phyloP scores from a whole-genome alignment of 2,113 vertebrate species.

The Podarcis muralis region DNA sequence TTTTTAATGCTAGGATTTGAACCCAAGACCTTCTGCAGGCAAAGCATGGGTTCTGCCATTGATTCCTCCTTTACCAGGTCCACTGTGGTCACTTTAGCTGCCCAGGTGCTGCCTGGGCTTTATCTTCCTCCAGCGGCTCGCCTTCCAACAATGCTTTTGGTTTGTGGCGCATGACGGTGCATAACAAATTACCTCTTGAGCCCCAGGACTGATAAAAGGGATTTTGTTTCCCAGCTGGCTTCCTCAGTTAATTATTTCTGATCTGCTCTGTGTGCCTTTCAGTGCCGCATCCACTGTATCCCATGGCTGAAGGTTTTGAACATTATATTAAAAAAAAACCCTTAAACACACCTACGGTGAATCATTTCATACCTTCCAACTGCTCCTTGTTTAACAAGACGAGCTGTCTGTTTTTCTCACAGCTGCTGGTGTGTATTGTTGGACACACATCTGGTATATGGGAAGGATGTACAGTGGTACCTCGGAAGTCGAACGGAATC shows the following conservation, averaged over 20 bases:
- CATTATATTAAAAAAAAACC: slow-evolving; percentile 44
- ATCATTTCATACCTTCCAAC: neutral
- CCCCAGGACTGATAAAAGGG: slow-evolving; percentile 30
- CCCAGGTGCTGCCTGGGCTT: neutral
- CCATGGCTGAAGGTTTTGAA: slow-evolving; percentile 17
- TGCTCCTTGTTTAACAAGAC: neutral
- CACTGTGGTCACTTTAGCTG: neutral
- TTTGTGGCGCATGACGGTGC: neutral
- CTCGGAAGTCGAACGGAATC: too few species aligned
- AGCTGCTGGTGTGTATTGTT: neutral
- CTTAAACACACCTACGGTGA: slow-evolving; percentile 55
- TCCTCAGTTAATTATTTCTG: slow-evolving; percentile 71
- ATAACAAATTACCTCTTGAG: slow-evolving; percentile 23
- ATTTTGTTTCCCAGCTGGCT: slow-evolving; percentile 63
- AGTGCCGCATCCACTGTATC: slow-evolving; percentile 54
- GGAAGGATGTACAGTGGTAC: neutral
- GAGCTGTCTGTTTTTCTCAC: neutral
- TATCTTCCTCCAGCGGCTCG: neutral
- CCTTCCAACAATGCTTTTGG: neutral
- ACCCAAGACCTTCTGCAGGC: too few species aligned
- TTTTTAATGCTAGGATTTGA: too few species aligned
- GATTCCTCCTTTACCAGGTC: too few species aligned
- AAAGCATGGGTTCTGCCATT: too few species aligned
- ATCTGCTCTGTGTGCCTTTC: slow-evolving; percentile 60
- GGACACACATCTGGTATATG: too few species aligned